Conservation (phyloP, 2,113 vertebrate species). For the Proteles cristata region DNA sequence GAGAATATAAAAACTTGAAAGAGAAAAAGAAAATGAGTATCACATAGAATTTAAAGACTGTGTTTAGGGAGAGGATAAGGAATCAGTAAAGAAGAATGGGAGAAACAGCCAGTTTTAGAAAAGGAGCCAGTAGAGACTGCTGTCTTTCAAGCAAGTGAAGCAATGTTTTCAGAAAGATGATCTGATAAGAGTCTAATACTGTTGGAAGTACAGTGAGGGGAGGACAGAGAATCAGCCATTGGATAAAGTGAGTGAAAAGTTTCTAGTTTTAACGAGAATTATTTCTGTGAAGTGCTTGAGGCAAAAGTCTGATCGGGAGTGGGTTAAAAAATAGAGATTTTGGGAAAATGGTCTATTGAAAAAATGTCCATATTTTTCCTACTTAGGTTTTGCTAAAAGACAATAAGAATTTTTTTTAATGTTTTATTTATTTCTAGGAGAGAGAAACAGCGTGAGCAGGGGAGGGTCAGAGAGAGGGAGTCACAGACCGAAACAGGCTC, state of each 20-base stretch:
- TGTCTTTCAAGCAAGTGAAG: background rate
- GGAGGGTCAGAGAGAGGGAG: too few relatives aligned
- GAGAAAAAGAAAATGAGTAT: background rate
- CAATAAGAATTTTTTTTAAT: too few relatives aligned
- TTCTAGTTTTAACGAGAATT: background rate
- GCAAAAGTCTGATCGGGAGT: background rate
- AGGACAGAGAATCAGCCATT: background rate
- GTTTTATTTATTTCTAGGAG: too few relatives aligned
- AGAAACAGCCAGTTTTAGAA: background rate
- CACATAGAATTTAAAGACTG: background rate
- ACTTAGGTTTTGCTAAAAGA: background rate
- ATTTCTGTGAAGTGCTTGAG: background rate
- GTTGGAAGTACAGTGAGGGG: background rate
- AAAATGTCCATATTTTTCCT: background rate
- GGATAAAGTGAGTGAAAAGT: background rate
- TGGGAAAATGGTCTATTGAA: background rate
- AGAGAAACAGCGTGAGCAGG: too few relatives aligned
- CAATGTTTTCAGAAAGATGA: background rate
- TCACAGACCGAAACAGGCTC: too few relatives aligned
- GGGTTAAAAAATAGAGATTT: background rate
- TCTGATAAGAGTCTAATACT: background rate
- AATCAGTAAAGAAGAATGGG: background rate
- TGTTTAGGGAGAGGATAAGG: background rate
- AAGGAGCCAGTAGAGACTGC: background rate
- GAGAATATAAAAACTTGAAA: background rate